Percentiles rank a stretch among this genome's conserved stretches.
Evolutionary conservation across 2,888 invertebrate genomes (phyloP).

Genomic region (Leucoptera coffeella): DNA sequence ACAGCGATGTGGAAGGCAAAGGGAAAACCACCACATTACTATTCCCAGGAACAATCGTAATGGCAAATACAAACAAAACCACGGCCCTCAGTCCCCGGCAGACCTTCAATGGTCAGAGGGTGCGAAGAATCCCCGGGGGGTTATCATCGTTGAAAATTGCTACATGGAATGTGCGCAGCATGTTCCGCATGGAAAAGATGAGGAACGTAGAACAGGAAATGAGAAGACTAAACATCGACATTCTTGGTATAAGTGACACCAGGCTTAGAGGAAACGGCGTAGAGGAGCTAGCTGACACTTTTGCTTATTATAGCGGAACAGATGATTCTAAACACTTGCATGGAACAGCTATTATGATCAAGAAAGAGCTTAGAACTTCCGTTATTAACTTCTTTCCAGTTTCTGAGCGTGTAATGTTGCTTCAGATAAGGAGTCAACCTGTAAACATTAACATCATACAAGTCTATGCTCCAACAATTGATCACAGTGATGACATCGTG

Average conservation of each 20-base stretch:
- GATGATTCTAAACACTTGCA: not conserved
- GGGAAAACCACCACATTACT: too few relatives aligned
- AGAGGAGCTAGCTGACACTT: not conserved
- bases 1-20: too few relatives aligned
- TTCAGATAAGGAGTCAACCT: not conserved
- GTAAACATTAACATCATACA: not conserved
- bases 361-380: not conserved
- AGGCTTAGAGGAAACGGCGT: not conserved
- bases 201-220: not conserved
- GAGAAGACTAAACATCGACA: not conserved
- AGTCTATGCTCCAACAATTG: not conserved
- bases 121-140: too few relatives aligned
- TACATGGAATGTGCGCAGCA: not conserved
- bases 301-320: not conserved
- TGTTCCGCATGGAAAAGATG: not conserved
- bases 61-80: too few relatives aligned
- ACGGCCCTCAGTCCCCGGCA: too few relatives aligned
- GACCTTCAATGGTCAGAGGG: too few relatives aligned
- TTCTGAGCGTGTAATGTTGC: not conserved
- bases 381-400: not conserved
- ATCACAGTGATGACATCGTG: not conserved
- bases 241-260: not conserved
- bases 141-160: not conserved
- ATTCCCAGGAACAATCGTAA: too few relatives aligned
- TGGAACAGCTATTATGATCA: not conserved